Conservation (phyloP, 2,113 vertebrate genomes). For the Calidris pugnax region DNA sequence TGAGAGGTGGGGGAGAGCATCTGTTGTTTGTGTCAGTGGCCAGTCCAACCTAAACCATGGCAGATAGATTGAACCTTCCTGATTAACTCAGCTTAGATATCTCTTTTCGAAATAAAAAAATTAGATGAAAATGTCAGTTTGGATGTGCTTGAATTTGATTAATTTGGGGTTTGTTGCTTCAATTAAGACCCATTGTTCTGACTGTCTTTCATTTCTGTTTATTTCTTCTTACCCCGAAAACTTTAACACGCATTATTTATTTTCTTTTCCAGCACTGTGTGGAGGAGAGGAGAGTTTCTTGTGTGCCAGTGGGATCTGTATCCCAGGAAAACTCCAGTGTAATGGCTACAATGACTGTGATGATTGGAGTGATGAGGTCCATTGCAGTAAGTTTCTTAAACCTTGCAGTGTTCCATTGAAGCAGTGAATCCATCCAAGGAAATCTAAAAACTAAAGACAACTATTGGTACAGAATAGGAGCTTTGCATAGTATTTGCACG, state of each 20-base stretch:
- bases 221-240: background rate
- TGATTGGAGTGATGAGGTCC: slow-evolving; percentile 93
- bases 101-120: background rate
- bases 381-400: slow-evolving; percentile 82
- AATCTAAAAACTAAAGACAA: background rate
- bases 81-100: background rate
- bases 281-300: slow-evolving; percentile 83
- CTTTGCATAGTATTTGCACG: background rate
- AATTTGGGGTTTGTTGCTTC: background rate
- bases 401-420: background rate
- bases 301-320: slow-evolving; percentile 86
- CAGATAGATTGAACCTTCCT: background rate
- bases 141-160: background rate
- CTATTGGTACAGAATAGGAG: background rate
- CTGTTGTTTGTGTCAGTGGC: too few species aligned
- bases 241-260: background rate
- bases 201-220: background rate
- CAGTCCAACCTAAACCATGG: too few species aligned
- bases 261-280: slow-evolving; percentile 75
- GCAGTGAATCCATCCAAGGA: background rate
- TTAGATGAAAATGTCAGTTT: background rate
- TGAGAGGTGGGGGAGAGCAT: too few species aligned
- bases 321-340: slow-evolving; percentile 88
- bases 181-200: background rate
- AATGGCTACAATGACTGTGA: slow-evolving; percentile 95